Conservation (phyloP, 2,113 vertebrate genomes). For the Ictalurus punctatus region DNA sequence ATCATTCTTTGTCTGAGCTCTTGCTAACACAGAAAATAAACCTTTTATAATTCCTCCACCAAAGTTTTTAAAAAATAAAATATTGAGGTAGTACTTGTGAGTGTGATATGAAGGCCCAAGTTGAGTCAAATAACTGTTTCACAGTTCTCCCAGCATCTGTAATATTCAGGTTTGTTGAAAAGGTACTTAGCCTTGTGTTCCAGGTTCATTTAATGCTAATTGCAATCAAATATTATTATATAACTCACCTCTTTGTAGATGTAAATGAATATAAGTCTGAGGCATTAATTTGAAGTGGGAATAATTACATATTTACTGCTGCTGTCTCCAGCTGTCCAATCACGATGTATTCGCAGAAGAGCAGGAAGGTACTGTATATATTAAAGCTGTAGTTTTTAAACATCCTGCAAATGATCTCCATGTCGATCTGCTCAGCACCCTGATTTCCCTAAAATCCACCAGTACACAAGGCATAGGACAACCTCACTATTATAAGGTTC, state of each 20-base stretch:
- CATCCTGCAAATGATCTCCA: neutral
- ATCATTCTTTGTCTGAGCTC: neutral
- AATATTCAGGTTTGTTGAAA: constrained; percentile 15
- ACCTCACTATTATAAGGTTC: neutral
- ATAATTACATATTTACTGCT: constrained; percentile 27
- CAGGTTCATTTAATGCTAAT: constrained; percentile 15
- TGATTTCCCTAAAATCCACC: neutral
- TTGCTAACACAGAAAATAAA: neutral
- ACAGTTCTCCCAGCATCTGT: neutral
- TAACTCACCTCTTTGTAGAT: constrained; percentile 19
- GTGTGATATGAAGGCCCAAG: neutral
- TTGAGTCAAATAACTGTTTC: neutral
- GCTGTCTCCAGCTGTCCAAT: constrained; percentile 17
- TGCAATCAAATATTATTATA: constrained; percentile 7
- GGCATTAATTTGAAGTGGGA: constrained; percentile 18
- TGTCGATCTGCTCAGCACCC: neutral
- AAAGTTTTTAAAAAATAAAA: neutral
- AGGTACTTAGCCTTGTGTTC: neutral
- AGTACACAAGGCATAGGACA: neutral
- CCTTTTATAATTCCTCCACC: neutral
- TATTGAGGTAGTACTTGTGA: neutral
- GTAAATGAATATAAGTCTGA: constrained; percentile 30
- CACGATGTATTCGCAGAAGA: neutral
- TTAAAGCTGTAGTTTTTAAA: neutral
- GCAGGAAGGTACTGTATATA: constrained; percentile 8